Percentiles rank a stretch among this genome's conserved stretches.
phyloP scores from a whole-genome alignment of 2,113 vertebrate species.

The Lipotes vexillifer region DNA sequence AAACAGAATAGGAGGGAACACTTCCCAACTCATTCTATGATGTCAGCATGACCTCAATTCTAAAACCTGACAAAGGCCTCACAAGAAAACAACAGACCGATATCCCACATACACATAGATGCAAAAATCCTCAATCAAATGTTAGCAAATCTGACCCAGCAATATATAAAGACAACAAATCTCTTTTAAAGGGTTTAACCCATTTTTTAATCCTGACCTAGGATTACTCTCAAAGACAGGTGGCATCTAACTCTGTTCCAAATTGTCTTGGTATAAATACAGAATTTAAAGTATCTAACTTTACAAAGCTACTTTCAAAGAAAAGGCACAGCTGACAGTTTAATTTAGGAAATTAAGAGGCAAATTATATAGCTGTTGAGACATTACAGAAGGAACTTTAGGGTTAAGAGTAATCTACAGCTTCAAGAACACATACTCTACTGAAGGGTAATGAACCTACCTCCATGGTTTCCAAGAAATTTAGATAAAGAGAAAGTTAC shows the following conservation, averaged over 20 bases:
- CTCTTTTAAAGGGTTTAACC: conserved; percentile 17
- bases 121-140: background rate
- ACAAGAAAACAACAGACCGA: background rate
- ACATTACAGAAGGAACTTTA: background rate
- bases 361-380: background rate
- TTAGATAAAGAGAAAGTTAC: background rate
- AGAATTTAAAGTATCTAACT: conserved; percentile 17
- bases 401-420: background rate
- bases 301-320: conserved; percentile 1
- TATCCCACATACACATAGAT: background rate
- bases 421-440: background rate
- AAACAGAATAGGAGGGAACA: background rate
- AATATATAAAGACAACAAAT: conserved; percentile 3
- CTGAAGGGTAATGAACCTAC: background rate
- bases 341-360: background rate
- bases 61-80: background rate
- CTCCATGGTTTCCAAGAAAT: background rate
- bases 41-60: background rate
- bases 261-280: background rate
- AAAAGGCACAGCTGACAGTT: background rate
- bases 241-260: background rate
- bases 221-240: background rate
- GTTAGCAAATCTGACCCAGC: background rate
- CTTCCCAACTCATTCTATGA: background rate
- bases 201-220: conserved; percentile 14